Evolutionary conservation across 2,113 vertebrate genomes (phyloP).

Genomic region (Cottus gobio): DNA sequence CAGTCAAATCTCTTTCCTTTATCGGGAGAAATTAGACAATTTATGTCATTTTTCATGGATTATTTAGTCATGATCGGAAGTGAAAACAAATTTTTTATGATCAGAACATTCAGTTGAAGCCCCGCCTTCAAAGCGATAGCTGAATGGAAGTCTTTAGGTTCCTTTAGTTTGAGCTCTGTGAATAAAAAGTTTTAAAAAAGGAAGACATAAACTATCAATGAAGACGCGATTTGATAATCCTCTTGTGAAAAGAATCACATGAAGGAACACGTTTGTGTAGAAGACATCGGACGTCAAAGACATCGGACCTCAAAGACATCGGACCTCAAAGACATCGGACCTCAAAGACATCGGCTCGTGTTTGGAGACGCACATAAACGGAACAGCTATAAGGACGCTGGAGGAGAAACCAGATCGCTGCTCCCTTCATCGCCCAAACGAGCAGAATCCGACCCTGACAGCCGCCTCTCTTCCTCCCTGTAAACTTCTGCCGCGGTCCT

Average conservation of each 20-base stretch:
- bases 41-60: not conserved
- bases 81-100: not conserved
- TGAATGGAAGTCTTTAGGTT: not conserved
- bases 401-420: constrained; percentile 42
- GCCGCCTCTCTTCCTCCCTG: constrained; percentile 14
- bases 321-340: too few species aligned
- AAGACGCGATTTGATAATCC: constrained; percentile 38
- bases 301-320: too few species aligned
- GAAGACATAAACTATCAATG: not conserved
- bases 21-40: too few species aligned
- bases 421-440: constrained; percentile 68
- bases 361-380: constrained; percentile 18
- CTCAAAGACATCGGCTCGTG: too few species aligned
- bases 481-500: constrained; percentile 43
- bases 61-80: not conserved
- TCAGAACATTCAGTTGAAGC: not conserved
- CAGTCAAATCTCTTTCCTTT: too few species aligned
- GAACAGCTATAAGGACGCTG: constrained; percentile 38
- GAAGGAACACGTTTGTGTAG: constrained; percentile 19
- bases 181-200: not conserved
- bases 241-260: too few species aligned
- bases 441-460: constrained; percentile 53
- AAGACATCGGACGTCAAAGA: too few species aligned
- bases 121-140: not conserved
- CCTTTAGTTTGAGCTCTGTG: not conserved